Evolutionary conservation across 2,113 vertebrate genomes (phyloP), one percentile per base, ranked within the genome.

Genomic region (Crotophaga sulcirostris): DNA sequence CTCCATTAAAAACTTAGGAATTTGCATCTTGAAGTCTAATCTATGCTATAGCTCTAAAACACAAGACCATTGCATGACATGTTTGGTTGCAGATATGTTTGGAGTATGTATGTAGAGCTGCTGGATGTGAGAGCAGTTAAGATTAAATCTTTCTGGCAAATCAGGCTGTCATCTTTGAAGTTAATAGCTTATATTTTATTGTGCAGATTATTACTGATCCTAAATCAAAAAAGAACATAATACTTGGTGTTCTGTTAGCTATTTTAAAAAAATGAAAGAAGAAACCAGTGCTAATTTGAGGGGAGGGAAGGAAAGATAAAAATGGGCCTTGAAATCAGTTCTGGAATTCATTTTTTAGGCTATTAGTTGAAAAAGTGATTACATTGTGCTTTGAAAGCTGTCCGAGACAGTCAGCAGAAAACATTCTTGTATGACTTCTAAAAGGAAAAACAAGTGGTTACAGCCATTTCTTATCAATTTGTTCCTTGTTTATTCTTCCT

Each of bases 401-500:
- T 59, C 54, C 76, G 28, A 59, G 85, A 42, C 63, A 66, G 44
- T 84, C 42, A 96, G 85, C 90, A 96, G 78, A 96, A 97, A 97
- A 86, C 86, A 42, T 78, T 96, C 82, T 84, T 93, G 62, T 95
- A 11, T 94, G 77, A 87, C 33, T 95, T 54, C 72, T 82, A 59
- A 89, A 94, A 79, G 87, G 93, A 93, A 97, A 97, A 96, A 91
- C 56, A 96, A 97, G 95, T 94, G 67, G 81, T 94, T 97, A 79
- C 62, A 90, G 80, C 29, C 38, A 85, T 94, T 97, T 89, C 79
- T 97, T 97, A 97, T 96, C 52, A 29, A 83, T 77, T 93, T 93
- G 64, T 92, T 93, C 93, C 90, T 87, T 97, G 84, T 97, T 96
- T 97, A 58, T 94, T 97, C 95, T 96, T 97, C 84, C 94, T 97